Conservation (phyloP, 2,888 invertebrate species). For the Clistopyga incitator region DNA sequence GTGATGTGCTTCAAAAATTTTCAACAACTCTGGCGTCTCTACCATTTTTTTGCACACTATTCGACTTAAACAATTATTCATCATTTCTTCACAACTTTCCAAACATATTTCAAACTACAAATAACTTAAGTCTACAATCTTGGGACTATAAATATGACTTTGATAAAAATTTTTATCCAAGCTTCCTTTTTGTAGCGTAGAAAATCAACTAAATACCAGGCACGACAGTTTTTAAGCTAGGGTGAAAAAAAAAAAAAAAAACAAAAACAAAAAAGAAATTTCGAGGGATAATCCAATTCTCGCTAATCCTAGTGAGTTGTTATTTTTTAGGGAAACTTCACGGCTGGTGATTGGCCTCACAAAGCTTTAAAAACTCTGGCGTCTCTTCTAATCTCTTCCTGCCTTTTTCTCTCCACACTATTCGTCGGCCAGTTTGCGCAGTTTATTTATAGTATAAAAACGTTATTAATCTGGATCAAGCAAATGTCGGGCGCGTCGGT, state of each 20-base stretch:
- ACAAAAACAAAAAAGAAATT: background rate
- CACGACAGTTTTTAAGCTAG: background rate
- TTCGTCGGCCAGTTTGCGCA: background rate
- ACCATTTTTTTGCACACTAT: too few species aligned
- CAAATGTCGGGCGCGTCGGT: constrained; percentile 39
- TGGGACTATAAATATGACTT: too few species aligned
- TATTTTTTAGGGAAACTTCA: background rate
- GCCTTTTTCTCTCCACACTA: background rate
- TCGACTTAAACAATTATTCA: too few species aligned
- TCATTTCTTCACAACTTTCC: too few species aligned
- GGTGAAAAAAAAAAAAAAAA: too few species aligned
- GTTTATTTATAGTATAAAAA: constrained; percentile 61
- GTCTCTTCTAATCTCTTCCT: background rate
- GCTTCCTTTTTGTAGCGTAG: background rate
- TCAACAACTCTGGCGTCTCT: background rate
- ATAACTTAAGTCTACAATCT: too few species aligned
- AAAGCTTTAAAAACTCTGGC: background rate
- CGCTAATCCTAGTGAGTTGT: background rate
- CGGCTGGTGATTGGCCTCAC: background rate
- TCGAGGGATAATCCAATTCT: background rate
- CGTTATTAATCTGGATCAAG: constrained; percentile 66
- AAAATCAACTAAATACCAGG: background rate
- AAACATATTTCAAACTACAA: too few species aligned
- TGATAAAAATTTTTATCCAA: background rate
- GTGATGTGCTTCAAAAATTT: background rate